Evolutionary conservation across 2,797 vertebrate species (phyloP).

Genomic region (Neosalanx taihuensis): DNA sequence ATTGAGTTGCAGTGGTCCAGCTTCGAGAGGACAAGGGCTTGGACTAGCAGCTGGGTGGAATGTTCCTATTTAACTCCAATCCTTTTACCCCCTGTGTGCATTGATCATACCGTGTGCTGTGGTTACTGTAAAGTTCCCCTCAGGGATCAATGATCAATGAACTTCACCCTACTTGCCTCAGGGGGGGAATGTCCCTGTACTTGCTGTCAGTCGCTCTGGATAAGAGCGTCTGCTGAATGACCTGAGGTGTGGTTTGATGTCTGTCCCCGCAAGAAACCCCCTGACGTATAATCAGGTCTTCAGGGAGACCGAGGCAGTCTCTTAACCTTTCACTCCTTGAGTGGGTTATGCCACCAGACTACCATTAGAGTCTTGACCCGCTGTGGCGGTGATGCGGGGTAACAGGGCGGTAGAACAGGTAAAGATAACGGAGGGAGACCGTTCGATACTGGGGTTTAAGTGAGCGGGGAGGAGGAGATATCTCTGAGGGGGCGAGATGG

Average conservation of each 20-base stretch:
- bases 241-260: background rate
- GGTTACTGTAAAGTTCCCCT: no score
- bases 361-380: background rate
- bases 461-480: background rate
- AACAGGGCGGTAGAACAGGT: background rate
- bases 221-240: no score
- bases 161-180: no score
- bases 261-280: background rate
- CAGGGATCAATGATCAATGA: no score
- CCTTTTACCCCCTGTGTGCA: no score
- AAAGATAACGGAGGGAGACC: background rate
- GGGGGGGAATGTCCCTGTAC: no score
- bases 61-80: no score
- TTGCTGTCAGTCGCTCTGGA: no score
- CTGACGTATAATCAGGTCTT: background rate
- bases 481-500: background rate
- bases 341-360: background rate
- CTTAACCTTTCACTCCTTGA: slow-evolving; percentile 9
- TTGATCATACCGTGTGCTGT: no score
- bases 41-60: no score
- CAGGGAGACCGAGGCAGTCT: background rate
- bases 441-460: background rate
- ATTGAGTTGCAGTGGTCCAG: no score
- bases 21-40: no score
- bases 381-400: background rate